Conservation (phyloP, 2,113 vertebrate genomes). For the Heterotis niloticus region DNA sequence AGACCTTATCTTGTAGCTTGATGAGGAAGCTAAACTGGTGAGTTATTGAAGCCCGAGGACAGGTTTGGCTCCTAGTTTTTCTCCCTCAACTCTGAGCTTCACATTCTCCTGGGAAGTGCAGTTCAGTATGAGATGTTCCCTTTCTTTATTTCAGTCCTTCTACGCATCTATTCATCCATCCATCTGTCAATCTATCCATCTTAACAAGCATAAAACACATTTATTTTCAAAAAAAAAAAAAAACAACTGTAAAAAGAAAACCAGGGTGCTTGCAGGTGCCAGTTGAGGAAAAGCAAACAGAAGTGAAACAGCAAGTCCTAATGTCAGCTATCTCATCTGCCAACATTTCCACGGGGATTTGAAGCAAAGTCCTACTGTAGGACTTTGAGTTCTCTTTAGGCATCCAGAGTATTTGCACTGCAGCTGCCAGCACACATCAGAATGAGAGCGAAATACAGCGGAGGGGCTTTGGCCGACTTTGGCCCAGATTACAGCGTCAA, state of each 20-base stretch:
- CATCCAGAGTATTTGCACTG: constrained; percentile 23
- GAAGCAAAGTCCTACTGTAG: constrained; percentile 23
- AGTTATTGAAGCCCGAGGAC: constrained; percentile 57
- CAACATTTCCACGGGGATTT: constrained; percentile 35
- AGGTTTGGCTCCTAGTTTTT: constrained; percentile 50
- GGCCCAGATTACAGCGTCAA: constrained; percentile 20
- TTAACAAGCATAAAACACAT: constrained; percentile 18
- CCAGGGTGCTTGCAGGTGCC: constrained; percentile 28
- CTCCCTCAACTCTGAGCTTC: constrained; percentile 50
- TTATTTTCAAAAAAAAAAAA: constrained; percentile 17
- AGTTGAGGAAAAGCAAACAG: constrained; percentile 14
- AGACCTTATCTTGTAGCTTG: constrained; percentile 55
- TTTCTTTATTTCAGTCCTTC: not conserved
- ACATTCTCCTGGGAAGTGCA: constrained; percentile 36
- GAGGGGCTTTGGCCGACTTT: constrained; percentile 19
- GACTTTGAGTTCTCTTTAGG: constrained; percentile 36
- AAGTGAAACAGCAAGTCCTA: constrained; percentile 11
- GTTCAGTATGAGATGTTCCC: constrained; percentile 19
- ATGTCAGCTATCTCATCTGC: constrained; percentile 31
- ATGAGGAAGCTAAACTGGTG: constrained; percentile 47
- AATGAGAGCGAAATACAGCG: constrained; percentile 8
- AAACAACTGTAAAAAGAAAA: constrained; percentile 21
- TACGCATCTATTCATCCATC: not conserved
- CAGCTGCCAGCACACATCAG: constrained; percentile 14
- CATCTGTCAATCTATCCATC: not conserved